These are phyloP conservation scores for Choloepus hoffmanni DNA, from an alignment of 2,113 vertebrate species.

Conservation along the genomic window DNA sequence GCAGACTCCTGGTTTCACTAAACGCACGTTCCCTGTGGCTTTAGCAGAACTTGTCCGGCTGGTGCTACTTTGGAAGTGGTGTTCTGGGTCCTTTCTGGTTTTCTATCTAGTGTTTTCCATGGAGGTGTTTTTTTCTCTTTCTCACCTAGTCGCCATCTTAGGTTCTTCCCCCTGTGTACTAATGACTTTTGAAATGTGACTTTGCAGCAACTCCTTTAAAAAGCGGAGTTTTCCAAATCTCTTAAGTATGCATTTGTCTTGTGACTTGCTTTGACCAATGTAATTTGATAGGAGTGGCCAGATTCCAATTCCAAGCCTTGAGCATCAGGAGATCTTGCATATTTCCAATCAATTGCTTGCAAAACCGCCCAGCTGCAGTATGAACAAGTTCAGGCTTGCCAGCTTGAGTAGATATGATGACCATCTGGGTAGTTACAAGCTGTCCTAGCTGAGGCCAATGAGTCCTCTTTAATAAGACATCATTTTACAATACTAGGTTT, in stretches of 20 bases:
- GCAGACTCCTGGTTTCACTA: no score
- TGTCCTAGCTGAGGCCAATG: neutral
- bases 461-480: neutral
- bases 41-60: no score
- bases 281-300: neutral
- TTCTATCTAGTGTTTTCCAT: no score
- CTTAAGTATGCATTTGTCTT: neutral
- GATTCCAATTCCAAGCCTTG: neutral
- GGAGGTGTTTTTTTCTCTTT: no score
- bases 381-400: neutral
- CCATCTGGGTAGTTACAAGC: neutral
- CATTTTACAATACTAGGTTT: neutral
- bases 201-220: neutral
- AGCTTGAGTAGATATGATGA: neutral
- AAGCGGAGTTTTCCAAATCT: neutral
- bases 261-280: neutral
- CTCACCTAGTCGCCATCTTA: no score
- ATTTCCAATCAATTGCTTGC: neutral
- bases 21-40: no score
- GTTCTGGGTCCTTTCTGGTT: no score
- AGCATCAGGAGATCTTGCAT: neutral
- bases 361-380: neutral
- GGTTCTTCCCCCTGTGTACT: neutral
- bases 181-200: neutral
- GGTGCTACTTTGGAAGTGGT: no score